These are phyloP conservation scores for Macropus fuliginosus DNA, from an alignment of 2,797 vertebrate genomes.

Conservation along the genomic window DNA sequence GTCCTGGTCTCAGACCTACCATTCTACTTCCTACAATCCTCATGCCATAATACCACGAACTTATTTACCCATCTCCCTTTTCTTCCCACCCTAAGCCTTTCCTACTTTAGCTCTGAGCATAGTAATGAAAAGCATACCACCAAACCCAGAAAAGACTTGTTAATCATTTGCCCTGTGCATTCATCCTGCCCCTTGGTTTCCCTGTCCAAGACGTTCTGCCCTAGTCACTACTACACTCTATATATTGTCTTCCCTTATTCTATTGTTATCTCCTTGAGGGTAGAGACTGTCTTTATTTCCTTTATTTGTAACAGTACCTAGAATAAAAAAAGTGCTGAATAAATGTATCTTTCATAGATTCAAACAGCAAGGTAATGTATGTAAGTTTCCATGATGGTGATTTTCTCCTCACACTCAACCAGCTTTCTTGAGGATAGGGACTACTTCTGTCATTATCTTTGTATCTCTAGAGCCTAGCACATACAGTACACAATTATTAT, in stretches of 20 bases:
- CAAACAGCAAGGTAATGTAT: not conserved
- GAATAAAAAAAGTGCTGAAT: not conserved
- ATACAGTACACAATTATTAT: not conserved
- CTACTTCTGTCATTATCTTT: not conserved
- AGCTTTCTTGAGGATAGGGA: not conserved
- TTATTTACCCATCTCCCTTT: not conserved
- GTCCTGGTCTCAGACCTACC: not conserved
- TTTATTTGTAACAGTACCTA: not conserved
- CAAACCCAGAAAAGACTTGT: not conserved
- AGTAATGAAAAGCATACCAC: not conserved
- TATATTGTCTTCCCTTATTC: not conserved
- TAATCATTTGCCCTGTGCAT: not conserved
- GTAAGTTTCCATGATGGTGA: not conserved
- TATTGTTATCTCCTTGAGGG: not conserved
- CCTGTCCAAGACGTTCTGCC: not conserved
- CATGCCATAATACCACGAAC: not conserved
- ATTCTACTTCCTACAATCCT: not conserved
- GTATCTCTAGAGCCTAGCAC: not conserved
- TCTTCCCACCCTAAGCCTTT: not conserved
- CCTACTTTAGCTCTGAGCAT: not conserved
- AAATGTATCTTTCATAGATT: not conserved
- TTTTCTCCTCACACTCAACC: not conserved
- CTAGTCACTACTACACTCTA: not conserved
- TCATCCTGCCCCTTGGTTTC: not conserved
- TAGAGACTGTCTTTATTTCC: not conserved